Base-by-base conservation (phyloP, 1,140 invertebrate species). In the Drosophila sp. region DNA sequence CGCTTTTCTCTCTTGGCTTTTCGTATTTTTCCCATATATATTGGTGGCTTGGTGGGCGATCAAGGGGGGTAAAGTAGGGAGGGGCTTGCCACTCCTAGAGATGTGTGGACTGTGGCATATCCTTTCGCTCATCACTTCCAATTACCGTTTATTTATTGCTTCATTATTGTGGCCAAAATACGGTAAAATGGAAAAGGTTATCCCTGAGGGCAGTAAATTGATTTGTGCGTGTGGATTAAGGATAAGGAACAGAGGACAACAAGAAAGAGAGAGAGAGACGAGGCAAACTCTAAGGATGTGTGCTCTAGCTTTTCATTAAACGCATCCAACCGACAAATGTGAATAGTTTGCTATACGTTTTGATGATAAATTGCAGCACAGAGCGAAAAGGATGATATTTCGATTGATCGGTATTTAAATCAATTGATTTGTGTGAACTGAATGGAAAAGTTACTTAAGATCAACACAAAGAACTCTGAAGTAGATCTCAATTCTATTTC, bases 131-230 rank as follows among this genome's bases (percentile, higher is more conserved):
- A 89, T 89, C 84, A 89, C 74, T 90, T 89, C 85, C 84, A 89
- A 89, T 89, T 89, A 87, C 80, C 68, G 70, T 60, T 84, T 87
- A 89, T 89, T 89, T 89, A 89, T 80, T 80, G 80, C 83, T 63
- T 63, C 70, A 68, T 69, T 80, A 77, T 84, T 72, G 58, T 67
- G 69, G 41, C 66, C 30, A 67, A 66, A 70, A 78, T 55, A 57
- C 41, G 44, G 23, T 41, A 25, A 25, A 38, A 58, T 35, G 6
- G 30, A 57, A 35, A 58, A 58, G 32, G 56, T 58, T 58, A 38
- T 72, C 61, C 54, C 62, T 41, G 7, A 54, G 64, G 72, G 32
- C 40, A 57, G 40, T 56, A 84, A 89, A 89, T 89, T 89, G 84
- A 89, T 89, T 89, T 80, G 80, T 83, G 70, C 63, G 66, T 79